phyloP scores from a whole-genome alignment of 2,888 invertebrate genomes.

The Euphydryas editha region DNA sequence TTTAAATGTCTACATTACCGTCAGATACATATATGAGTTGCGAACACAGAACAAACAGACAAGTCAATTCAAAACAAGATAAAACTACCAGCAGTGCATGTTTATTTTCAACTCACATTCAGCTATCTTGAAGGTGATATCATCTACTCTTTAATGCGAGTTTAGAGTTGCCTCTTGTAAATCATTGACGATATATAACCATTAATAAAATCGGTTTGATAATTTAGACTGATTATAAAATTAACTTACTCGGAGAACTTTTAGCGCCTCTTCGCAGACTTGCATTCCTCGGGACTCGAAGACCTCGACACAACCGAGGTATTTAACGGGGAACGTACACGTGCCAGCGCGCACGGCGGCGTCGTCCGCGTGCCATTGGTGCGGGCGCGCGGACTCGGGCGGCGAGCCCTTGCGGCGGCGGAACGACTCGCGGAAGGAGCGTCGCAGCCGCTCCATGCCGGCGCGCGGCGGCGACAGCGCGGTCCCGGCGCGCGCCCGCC shows the following conservation, averaged over 20 bases:
- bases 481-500: conserved; percentile 76
- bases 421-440: conserved; percentile 96
- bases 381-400: conserved; percentile 97
- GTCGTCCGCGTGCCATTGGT: conserved; percentile 99
- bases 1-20: no score
- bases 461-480: conserved; percentile 80
- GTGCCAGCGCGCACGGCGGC: conserved; percentile 97
- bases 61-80: neutral
- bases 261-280: conserved; percentile 99
- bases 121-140: neutral
- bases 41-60: no score
- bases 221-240: neutral
- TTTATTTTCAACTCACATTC: neutral
- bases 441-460: conserved; percentile 93
- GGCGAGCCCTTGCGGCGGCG: conserved; percentile 94
- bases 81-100: neutral
- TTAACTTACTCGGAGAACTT: conserved; percentile 94
- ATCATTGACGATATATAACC: no score
- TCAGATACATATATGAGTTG: no score
- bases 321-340: conserved; percentile 99
- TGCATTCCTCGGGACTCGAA: conserved; percentile 99
- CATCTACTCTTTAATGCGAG: neutral
- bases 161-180: neutral
- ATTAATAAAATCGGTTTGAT: no score
- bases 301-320: conserved; percentile 99